Percentiles rank a stretch among this genome's conserved stretches.
These are phyloP conservation scores for Taeniopygia guttata DNA, from an alignment of 2,797 vertebrate species.

Conservation along the genomic window DNA sequence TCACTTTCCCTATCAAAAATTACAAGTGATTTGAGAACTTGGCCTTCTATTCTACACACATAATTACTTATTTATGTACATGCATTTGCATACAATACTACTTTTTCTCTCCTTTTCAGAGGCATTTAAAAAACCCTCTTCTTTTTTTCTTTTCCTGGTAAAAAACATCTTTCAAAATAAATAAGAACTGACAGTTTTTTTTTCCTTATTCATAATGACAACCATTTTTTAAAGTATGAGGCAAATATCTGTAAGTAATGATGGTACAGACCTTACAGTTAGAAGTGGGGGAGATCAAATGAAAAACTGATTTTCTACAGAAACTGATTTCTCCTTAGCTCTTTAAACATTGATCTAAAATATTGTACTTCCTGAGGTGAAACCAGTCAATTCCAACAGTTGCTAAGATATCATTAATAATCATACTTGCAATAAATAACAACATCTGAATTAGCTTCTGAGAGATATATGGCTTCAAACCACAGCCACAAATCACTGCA, in stretches of 20 bases:
- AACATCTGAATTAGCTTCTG: conserved; percentile 91
- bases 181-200: neutral
- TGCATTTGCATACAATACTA: neutral
- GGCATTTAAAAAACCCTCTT: neutral
- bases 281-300: neutral
- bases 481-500: conserved; percentile 91
- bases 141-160: accelerated
- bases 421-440: conserved; percentile 94
- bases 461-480: conserved; percentile 92
- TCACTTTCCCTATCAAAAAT: neutral
- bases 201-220: neutral
- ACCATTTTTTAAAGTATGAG: neutral
- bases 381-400: conserved; percentile 78
- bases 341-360: conserved; percentile 64
- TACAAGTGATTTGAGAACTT: neutral
- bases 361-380: conserved; percentile 74
- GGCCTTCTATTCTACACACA: neutral
- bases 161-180: neutral
- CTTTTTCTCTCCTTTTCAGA: neutral
- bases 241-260: neutral
- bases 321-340: conserved; percentile 27
- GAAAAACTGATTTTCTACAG: conserved; percentile 28
- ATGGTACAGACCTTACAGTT: neutral
- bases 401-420: conserved; percentile 91
- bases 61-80: neutral